Evolutionary conservation across 2,797 vertebrate species (phyloP).

Genomic region (Furcifer pardalis): DNA sequence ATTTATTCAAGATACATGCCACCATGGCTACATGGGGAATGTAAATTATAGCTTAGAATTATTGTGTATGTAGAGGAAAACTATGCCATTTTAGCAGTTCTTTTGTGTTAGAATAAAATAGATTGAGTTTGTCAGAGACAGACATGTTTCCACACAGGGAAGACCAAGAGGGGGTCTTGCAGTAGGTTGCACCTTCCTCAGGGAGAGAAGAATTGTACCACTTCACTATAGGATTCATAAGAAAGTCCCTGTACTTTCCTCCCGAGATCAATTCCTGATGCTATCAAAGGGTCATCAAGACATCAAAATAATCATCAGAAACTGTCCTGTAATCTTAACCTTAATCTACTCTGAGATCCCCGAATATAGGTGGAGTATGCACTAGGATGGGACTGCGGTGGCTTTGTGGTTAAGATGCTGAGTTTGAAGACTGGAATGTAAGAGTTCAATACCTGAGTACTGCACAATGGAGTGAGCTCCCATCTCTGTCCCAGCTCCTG

Average conservation of each 20-base stretch:
- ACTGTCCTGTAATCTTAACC: background rate
- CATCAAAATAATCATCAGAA: background rate
- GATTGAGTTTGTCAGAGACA: background rate
- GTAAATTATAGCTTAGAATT: background rate
- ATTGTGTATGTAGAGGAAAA: background rate
- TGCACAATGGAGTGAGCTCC: too few species aligned
- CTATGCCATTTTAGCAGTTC: background rate
- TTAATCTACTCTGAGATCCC: background rate
- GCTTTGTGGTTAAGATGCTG: too few species aligned
- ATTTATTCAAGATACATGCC: background rate
- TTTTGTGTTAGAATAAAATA: background rate
- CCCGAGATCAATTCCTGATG: background rate
- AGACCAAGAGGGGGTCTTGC: background rate
- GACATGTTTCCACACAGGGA: background rate
- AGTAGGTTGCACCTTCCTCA: background rate
- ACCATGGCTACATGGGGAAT: background rate
- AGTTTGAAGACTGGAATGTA: too few species aligned
- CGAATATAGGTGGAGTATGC: too few species aligned
- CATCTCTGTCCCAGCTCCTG: too few species aligned
- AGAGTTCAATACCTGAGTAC: too few species aligned
- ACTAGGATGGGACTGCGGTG: too few species aligned
- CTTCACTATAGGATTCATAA: background rate
- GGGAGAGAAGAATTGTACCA: background rate
- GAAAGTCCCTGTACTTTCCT: background rate
- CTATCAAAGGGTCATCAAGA: background rate